Evolutionary conservation across 2,797 vertebrate species (phyloP).

Genomic region (Galagoides demidoff): DNA sequence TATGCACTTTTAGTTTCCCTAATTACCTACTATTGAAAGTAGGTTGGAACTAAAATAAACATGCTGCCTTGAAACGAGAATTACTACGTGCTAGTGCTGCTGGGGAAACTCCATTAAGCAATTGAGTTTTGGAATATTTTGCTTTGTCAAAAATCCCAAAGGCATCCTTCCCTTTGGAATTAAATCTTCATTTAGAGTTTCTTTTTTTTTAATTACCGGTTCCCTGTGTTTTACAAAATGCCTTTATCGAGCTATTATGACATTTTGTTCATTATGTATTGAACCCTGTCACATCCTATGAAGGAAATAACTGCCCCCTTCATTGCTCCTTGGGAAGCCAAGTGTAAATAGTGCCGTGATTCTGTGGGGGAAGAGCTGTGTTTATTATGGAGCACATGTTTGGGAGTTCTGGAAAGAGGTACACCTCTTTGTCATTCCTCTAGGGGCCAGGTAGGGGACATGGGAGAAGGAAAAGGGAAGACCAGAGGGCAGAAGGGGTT

Average conservation of each 20-base stretch:
- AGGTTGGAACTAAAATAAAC: constrained; percentile 85
- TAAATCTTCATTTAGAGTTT: constrained; percentile 73
- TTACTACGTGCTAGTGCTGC: constrained; percentile 77
- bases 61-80: constrained; percentile 84
- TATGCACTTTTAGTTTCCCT: constrained; percentile 83
- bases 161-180: constrained; percentile 76
- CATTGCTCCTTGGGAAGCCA: constrained; percentile 78
- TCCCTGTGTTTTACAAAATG: constrained; percentile 86
- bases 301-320: constrained; percentile 78
- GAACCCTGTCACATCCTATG: constrained; percentile 83
- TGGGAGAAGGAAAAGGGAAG: neutral
- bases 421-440: neutral
- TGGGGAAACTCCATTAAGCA: constrained; percentile 75
- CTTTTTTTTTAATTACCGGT: constrained; percentile 74
- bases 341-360: constrained; percentile 80
- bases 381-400: constrained; percentile 78
- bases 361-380: constrained; percentile 76
- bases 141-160: constrained; percentile 77
- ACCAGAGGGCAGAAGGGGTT: neutral
- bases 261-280: constrained; percentile 87
- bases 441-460: neutral
- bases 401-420: constrained; percentile 76
- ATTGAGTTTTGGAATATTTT: constrained; percentile 73
- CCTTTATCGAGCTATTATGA: constrained; percentile 85
- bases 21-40: constrained; percentile 86